phyloP scores from a whole-genome alignment of 2,797 vertebrate genomes.

The Astyanax mexicanus region DNA sequence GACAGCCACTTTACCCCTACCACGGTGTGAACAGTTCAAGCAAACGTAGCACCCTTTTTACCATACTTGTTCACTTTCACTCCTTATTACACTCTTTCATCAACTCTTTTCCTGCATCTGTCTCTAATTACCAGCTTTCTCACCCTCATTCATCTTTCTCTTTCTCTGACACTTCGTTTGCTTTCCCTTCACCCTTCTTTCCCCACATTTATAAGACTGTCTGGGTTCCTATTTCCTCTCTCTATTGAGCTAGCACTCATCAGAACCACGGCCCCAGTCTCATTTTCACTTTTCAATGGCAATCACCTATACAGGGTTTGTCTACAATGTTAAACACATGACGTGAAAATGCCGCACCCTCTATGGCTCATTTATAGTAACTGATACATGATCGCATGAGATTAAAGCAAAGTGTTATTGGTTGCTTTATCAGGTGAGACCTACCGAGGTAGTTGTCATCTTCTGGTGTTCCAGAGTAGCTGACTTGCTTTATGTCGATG shows the following conservation, averaged over 20 bases:
- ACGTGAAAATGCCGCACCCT: not conserved
- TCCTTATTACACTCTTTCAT: conserved; percentile 69
- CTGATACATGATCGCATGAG: not conserved
- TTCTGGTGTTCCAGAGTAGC: conserved; percentile 94
- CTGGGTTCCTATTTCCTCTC: conserved; percentile 58
- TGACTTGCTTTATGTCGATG: conserved; percentile 93
- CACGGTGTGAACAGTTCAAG: conserved; percentile 29
- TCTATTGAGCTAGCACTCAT: conserved; percentile 25
- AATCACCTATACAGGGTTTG: not conserved
- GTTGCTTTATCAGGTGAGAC: conserved; percentile 47
- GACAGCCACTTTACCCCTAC: not conserved
- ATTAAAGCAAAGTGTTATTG: not conserved
- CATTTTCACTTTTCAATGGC: not conserved
- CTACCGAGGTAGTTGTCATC: conserved; percentile 98
- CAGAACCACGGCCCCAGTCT: not conserved
- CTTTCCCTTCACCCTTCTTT: conserved; percentile 61
- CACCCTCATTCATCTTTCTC: conserved; percentile 78
- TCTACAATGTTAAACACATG: conserved; percentile 2
- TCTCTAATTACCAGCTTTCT: conserved; percentile 78
- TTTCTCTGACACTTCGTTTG: conserved; percentile 73
- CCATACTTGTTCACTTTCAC: conserved; percentile 38
- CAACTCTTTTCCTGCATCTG: conserved; percentile 70
- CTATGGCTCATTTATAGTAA: not conserved
- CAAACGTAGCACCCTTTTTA: conserved; percentile 18
- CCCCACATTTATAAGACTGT: conserved; percentile 52